Percentiles rank a stretch among this genome's conserved stretches.
Evolutionary conservation across 1,140 invertebrate genomes (phyloP).

Genomic region (Euwallacea similis): DNA sequence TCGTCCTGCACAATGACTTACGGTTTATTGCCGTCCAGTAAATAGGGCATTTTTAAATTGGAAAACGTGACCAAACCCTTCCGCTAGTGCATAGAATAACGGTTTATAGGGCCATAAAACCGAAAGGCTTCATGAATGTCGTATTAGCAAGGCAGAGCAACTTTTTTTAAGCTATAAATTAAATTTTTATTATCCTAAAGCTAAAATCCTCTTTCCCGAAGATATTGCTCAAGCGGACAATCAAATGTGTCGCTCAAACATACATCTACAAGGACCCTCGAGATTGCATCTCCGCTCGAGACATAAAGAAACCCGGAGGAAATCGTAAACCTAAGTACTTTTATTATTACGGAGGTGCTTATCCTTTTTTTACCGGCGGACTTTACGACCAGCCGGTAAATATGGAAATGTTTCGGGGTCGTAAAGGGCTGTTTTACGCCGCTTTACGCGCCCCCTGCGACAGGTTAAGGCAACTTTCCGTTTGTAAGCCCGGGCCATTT

Average conservation of each 20-base stretch:
- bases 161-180: no score
- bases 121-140: conserved; percentile 6
- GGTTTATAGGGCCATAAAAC: conserved; percentile 11
- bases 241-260: no score
- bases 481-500: conserved; percentile 18
- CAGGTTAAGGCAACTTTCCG: conserved; percentile 25
- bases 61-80: conserved; percentile 8
- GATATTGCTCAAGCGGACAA: no score
- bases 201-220: no score
- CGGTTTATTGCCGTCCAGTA: not conserved
- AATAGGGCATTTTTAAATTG: conserved; percentile 10
- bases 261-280: not conserved
- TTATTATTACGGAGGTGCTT: conserved; percentile 29
- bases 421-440: conserved; percentile 29
- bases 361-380: conserved; percentile 29
- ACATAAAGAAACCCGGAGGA: conserved; percentile 15
- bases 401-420: conserved; percentile 32
- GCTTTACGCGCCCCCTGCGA: conserved; percentile 27
- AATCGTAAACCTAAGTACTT: conserved; percentile 23
- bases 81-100: not conserved
- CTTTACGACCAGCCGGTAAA: conserved; percentile 28
- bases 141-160: not conserved
- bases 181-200: no score
- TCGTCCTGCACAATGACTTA: not conserved
- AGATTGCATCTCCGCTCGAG: conserved; percentile 1